Evolutionary conservation across 1,140 invertebrate genomes (phyloP).

Genomic region (Drosophila nigrodunni): DNA sequence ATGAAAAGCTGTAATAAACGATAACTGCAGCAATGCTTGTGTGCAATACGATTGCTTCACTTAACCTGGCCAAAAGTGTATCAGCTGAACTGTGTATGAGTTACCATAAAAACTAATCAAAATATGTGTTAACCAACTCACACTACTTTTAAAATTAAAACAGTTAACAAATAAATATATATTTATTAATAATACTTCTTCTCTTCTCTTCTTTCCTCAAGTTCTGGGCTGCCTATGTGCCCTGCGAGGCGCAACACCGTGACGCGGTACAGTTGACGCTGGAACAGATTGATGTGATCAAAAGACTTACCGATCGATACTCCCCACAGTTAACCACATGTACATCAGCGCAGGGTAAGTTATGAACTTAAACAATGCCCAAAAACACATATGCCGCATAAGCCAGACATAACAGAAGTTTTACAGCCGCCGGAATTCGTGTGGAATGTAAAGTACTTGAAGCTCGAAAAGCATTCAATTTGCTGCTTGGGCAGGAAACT

Average conservation of each 20-base stretch:
- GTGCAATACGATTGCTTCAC: neutral
- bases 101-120: no score
- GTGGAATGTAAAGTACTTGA: conserved; percentile 29
- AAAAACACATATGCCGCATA: conserved; percentile 57
- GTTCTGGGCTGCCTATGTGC: conserved; percentile 96
- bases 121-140: no score
- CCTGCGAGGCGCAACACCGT: conserved; percentile 92
- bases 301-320: conserved; percentile 89
- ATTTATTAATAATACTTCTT: neutral
- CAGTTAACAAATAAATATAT: no score
- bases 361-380: neutral
- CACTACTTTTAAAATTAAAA: no score
- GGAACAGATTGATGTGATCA: conserved; percentile 93
- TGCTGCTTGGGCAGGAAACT: conserved; percentile 40
- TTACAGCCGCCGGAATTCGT: neutral
- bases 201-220: conserved; percentile 78
- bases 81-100: neutral
- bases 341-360: conserved; percentile 89
- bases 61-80: neutral
- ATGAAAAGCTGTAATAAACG: conserved; percentile 51
- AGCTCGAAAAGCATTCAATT: conserved; percentile 35
- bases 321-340: conserved; percentile 88
- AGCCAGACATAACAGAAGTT: conserved; percentile 31
- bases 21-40: conserved; percentile 32
- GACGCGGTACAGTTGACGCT: conserved; percentile 92